A percentile compares a stretch with the other conserved stretches of the same genome.
Conservation (phyloP, 2,888 invertebrate genomes). For the Mesorhabditis belari region DNA sequence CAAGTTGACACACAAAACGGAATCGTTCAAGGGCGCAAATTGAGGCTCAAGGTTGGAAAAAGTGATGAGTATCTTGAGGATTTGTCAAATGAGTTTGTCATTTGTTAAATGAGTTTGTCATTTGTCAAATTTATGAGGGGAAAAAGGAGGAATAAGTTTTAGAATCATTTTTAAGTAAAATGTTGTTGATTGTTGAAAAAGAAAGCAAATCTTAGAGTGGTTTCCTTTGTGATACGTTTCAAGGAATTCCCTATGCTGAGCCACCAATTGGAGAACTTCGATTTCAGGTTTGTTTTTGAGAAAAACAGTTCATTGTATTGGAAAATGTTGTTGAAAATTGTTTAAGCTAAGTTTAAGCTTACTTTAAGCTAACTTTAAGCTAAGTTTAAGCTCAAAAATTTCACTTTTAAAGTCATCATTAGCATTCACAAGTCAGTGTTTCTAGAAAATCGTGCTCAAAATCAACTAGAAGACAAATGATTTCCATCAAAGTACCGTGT, state of each 20-base stretch:
- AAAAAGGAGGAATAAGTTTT: background rate
- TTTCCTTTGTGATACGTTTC: conserved; percentile 19
- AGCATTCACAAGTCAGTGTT: no score
- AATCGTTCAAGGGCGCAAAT: background rate
- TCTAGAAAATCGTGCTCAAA: no score
- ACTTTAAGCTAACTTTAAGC: no score
- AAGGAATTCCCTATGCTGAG: conserved; percentile 29
- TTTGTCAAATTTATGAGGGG: background rate
- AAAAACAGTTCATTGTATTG: no score
- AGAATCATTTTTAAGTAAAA: background rate
- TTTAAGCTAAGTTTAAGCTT: no score
- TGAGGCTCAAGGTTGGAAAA: background rate
- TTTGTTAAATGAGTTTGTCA: background rate
- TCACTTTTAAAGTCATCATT: no score
- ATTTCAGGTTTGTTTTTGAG: conserved; percentile 16
- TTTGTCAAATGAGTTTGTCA: background rate
- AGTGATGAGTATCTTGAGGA: background rate
- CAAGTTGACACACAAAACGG: background rate
- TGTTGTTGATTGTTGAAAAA: background rate
- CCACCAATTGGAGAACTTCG: conserved; percentile 27
- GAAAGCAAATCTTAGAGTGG: conserved; percentile 3
- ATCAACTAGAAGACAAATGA: no score
- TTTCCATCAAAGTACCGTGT: no score
- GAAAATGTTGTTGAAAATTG: no score
- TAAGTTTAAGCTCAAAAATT: no score